Base-by-base conservation (phyloP, 1,140 invertebrate species). In the Acromyrmex echinatior region DNA sequence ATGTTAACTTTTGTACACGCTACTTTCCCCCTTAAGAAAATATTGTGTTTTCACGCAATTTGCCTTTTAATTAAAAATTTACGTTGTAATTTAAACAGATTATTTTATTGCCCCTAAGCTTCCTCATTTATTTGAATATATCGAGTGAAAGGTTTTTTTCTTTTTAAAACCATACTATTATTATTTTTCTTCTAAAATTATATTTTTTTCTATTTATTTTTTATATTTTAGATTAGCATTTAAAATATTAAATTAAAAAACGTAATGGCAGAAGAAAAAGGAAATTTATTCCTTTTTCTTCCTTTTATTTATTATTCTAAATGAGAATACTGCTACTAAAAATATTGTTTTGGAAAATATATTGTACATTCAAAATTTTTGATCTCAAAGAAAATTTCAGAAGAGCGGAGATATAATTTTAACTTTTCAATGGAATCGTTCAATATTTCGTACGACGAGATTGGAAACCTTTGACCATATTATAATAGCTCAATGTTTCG, bases 371-470 rank as follows among this genome's bases (percentile, higher is more conserved):
- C 14, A 39, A 68, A 74, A n/a, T 74, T 74, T 74, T 7, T 39
- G 12, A 76, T 76, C 14, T 76, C 58, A 28, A 10, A 39, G 12
- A 39, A 39, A 58, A 76, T 60, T 76, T 76, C 25, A 14, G 28
- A 39, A 58, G 12, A 76, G 35, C 35, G 35, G 3, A 60, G 6
- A 14, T 7, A 31, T 76, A 74, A 74, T 74, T 77, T 63, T 3
- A 78, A 62, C 35, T 14, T 63, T 62, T 78, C 39, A 78, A 77
- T 60, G n/a, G 16, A 63, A 25, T 78, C 25, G 10, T 35, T 39
- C 58, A 63, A 12, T 45, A 16, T 6, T 2, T 9, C n/a, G 49
- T 39, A 39, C 7, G 35, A 35, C 6, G 35, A 9, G 35, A 39
- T 39, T 39, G 6, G 35, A 7, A 39, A 39, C 7, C 35, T 39